Evolutionary conservation across 2,113 vertebrate genomes (phyloP), one percentile per base, ranked within the genome.

Genomic region (Parus major): DNA sequence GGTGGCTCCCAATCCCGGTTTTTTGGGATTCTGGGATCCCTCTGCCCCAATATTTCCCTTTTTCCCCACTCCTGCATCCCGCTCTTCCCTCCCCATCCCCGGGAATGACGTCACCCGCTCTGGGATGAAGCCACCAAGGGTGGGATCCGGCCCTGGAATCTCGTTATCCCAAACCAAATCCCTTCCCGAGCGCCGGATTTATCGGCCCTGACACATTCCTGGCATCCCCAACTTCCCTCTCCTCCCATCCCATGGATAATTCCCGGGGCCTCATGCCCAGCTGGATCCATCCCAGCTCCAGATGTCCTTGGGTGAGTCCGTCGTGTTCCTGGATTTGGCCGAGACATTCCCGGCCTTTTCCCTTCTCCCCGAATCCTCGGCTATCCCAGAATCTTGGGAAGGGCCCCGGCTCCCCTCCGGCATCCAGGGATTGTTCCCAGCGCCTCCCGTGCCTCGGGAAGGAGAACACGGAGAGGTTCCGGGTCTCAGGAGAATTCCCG

Each of bases 41-140:
- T 23, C 41, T 13, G 41, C 41, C 50, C 50, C 16, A 0, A 2
- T 2, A 1, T 20, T 31, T 8, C 76, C 60, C 5, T 2, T 3
- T 36, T 55, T 56, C 61, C 41, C 35, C 29, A 3, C 42, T 29
- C 50, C 50, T 36, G 3, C 10, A 56, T 68, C 52, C 63, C 13
- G 1, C 63, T 56, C 27, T 57, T 57, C 52, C 63, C 78, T 68
- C 27, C 63, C 41, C 27, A 8, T 10, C 63, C 41, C 0, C 3
- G 77, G 63, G 33, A 6, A 47, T 21, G 63, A 47, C 1, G 10
- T 35, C 77, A 20, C 33, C 50, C 10, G 16, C 77, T 20, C 27
- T 12, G 50, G 61, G 60, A 23, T 15, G 76, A 2, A 29, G 39
- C 49, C 76, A 5, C 76, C 49, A 0, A 55, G 39, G 50, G 9